Evolutionary conservation across 2,797 vertebrate genomes (phyloP).

Genomic region (Orestias chungarensis): DNA sequence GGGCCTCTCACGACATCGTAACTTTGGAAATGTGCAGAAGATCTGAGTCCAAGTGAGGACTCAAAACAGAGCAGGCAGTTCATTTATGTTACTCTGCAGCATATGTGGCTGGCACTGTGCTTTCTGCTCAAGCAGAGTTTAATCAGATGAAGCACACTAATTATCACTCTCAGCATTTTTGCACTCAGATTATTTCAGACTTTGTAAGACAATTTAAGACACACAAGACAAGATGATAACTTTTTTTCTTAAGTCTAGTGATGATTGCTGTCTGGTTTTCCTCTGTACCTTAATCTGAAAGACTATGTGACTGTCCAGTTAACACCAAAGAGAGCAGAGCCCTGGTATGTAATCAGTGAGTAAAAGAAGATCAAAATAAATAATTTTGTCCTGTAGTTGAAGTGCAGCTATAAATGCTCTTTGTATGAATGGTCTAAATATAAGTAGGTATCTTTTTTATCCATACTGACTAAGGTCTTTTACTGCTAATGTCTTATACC

Average conservation of each 20-base stretch:
- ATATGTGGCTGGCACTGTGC: neutral
- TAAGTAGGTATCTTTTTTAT: neutral
- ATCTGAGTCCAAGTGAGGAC: conserved; percentile 5
- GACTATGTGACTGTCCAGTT: conserved; percentile 24
- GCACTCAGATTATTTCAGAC: conserved; percentile 7
- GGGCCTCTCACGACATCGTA: neutral
- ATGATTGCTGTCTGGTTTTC: conserved; percentile 44
- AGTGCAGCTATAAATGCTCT: too few species aligned
- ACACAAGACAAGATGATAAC: neutral
- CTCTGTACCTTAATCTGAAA: conserved; percentile 26
- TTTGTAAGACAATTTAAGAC: neutral
- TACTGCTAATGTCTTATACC: neutral
- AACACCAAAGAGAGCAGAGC: conserved; percentile 44
- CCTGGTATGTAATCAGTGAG: conserved; percentile 24
- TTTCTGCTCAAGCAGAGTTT: neutral
- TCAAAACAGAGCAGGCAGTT: conserved; percentile 3
- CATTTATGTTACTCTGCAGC: neutral
- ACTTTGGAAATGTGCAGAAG: neutral
- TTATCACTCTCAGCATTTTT: conserved; percentile 20
- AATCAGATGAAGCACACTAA: conserved; percentile 2
- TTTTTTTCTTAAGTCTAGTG: conserved; percentile 10
- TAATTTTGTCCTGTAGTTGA: too few species aligned
- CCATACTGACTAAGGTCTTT: neutral
- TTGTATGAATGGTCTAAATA: too few species aligned
- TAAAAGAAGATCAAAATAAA: too few species aligned